Percentiles rank a stretch among this genome's conserved stretches.
These are phyloP conservation scores for Xiphorhynchus erythropygius DNA, from an alignment of 2,797 vertebrate genomes.

Conservation along the genomic window DNA sequence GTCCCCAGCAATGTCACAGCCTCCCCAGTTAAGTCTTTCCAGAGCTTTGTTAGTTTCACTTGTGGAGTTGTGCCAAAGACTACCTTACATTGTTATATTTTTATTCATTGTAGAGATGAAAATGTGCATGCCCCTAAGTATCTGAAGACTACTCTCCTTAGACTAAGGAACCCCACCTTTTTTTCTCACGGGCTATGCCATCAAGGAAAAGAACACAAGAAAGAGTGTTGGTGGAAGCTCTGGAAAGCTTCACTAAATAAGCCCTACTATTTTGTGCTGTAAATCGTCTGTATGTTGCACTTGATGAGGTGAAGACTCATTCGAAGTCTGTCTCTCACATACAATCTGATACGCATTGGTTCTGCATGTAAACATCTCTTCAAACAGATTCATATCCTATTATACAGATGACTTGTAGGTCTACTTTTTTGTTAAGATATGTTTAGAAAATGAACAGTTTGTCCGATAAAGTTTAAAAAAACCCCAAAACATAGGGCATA, in stretches of 20 bases:
- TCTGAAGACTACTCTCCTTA: background rate
- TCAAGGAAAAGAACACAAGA: background rate
- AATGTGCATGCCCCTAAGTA: background rate
- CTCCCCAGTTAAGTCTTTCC: background rate
- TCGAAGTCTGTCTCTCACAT: background rate
- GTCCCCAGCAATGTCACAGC: background rate
- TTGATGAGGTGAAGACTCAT: background rate
- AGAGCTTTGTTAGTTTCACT: background rate
- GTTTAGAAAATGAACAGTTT: background rate
- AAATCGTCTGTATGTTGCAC: background rate
- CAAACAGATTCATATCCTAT: background rate
- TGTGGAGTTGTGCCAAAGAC: background rate
- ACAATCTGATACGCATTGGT: background rate
- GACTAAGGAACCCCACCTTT: background rate
- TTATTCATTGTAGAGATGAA: background rate
- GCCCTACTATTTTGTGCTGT: background rate
- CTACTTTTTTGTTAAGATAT: background rate
- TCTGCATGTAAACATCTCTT: background rate
- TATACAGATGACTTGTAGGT: background rate
- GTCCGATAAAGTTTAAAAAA: background rate
- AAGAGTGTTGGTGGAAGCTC: background rate
- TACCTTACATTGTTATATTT: background rate
- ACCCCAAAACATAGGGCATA: too few species aligned
- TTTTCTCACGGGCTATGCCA: background rate
- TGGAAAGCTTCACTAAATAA: background rate